A percentile compares a stretch with the other conserved stretches of the same genome.
These are phyloP conservation scores for Lasioglossum figueresi DNA, from an alignment of 2,888 invertebrate species.

Conservation along the genomic window DNA sequence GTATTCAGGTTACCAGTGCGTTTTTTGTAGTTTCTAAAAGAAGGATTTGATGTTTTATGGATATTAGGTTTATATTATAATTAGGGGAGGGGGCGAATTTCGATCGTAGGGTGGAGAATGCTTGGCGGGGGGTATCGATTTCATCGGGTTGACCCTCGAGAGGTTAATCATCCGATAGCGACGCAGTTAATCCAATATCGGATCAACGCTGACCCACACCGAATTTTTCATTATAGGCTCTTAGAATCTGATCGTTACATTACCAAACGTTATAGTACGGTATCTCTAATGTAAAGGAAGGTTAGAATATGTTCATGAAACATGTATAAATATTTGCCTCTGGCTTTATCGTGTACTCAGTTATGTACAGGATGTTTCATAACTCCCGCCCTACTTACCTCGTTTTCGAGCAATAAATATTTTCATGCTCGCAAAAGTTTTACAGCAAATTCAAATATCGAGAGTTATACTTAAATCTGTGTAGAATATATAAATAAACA, in stretches of 20 bases:
- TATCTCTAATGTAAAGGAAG: neutral
- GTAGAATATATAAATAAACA: neutral
- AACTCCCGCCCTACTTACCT: neutral
- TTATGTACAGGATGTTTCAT: neutral
- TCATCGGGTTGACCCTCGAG: neutral
- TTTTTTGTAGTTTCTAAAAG: neutral
- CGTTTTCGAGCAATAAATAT: neutral
- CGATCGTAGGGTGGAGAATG: neutral
- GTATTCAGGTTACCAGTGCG: too few species aligned
- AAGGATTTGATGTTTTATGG: neutral
- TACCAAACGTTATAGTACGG: neutral
- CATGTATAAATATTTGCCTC: neutral
- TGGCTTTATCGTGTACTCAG: neutral
- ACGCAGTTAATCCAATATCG: conserved; percentile 16
- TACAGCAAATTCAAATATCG: neutral
- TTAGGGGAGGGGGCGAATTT: neutral
- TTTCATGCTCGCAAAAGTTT: neutral
- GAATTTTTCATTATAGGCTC: neutral
- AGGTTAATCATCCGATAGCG: conserved; percentile 2
- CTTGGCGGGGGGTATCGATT: conserved; percentile 10
- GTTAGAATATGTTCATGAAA: neutral
- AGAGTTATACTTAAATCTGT: neutral
- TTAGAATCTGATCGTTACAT: neutral
- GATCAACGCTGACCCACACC: conserved; percentile 6
- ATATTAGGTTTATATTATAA: neutral